A percentile compares a stretch with the other conserved stretches of the same genome.
Evolutionary conservation across 2,888 invertebrate genomes (phyloP).

Genomic region (Acrocera orbiculus): DNA sequence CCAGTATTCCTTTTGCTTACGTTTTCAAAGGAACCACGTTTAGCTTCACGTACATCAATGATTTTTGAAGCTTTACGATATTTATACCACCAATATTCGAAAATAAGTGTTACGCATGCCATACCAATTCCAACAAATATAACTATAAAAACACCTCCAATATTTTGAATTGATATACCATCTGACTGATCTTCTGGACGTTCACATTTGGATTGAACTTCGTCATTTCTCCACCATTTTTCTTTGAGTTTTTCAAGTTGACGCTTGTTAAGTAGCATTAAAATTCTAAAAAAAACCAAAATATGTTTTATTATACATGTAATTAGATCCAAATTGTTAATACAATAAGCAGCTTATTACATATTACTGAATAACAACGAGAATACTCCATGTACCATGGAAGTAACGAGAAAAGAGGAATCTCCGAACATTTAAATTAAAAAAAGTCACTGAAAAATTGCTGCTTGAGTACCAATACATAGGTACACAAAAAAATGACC

Average conservation of each 20-base stretch:
- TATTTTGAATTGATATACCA: conserved; percentile 94
- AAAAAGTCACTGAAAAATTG: too few species aligned
- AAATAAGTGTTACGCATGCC: conserved; percentile 75
- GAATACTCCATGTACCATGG: too few species aligned
- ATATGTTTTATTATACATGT: too few species aligned
- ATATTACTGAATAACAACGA: too few species aligned
- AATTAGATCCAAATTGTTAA: too few species aligned
- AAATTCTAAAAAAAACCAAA: conserved; percentile 37
- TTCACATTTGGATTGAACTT: conserved; percentile 56
- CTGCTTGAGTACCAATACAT: too few species aligned
- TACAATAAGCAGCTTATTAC: too few species aligned
- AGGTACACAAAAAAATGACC: too few species aligned
- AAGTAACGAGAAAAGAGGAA: too few species aligned
- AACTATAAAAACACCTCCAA: conserved; percentile 94
- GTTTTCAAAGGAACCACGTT: too few species aligned
- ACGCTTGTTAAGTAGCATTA: conserved; percentile 82
- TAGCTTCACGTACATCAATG: conserved; percentile 41
- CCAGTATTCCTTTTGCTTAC: too few species aligned
- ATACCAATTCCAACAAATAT: conserved; percentile 89
- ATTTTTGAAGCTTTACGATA: conserved; percentile 46
- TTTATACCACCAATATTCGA: conserved; percentile 91
- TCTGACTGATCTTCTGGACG: conserved; percentile 86
- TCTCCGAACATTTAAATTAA: too few species aligned
- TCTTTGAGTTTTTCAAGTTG: conserved; percentile 87
- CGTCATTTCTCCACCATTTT: conserved; percentile 90